These are phyloP conservation scores for Hylaeus anthracinus DNA, from an alignment of 1,140 invertebrate genomes.

Conservation along the genomic window DNA sequence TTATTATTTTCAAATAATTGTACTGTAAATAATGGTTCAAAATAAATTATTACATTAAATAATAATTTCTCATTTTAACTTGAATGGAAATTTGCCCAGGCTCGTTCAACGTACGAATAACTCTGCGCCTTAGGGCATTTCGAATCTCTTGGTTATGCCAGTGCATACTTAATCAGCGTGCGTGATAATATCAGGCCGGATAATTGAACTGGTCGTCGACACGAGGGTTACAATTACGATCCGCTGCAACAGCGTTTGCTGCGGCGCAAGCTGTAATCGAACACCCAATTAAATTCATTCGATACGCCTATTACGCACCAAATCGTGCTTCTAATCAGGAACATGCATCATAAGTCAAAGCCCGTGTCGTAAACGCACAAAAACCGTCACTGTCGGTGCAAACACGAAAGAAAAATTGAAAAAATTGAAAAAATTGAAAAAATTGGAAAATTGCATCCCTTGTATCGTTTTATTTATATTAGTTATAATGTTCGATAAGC, in stretches of 20 bases:
- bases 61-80: too few species aligned
- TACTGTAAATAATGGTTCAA: too few species aligned
- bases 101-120: too few species aligned
- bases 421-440: too few species aligned
- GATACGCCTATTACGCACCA: background rate
- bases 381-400: background rate
- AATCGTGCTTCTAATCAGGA: background rate
- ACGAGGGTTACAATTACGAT: background rate
- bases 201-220: background rate
- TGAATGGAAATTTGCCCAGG: too few species aligned
- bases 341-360: background rate
- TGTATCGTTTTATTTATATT: too few species aligned
- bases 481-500: too few species aligned
- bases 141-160: background rate
- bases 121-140: background rate
- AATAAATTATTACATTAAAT: too few species aligned
- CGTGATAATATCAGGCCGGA: background rate
- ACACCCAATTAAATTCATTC: conserved; percentile 12
- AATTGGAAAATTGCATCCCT: too few species aligned
- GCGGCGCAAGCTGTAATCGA: conserved; percentile 7
- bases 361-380: background rate
- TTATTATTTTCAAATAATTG: too few species aligned
- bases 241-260: background rate
- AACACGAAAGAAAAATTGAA: too few species aligned
- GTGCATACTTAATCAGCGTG: background rate